phyloP scores from a whole-genome alignment of 2,888 invertebrate species.

The Philonicus albiceps region DNA sequence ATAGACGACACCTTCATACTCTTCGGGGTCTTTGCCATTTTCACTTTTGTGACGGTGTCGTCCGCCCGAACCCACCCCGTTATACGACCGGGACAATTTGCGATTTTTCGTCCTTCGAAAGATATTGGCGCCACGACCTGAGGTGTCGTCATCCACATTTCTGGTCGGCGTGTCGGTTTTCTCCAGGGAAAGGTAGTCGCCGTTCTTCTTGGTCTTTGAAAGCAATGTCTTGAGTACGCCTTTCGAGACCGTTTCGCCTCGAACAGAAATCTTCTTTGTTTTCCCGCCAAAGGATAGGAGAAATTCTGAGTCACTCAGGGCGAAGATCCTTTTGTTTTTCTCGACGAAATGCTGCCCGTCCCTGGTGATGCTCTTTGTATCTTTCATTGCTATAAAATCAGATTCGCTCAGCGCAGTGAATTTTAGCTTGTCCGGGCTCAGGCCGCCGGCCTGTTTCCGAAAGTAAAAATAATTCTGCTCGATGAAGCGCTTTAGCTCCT shows the following conservation, averaged over 20 bases:
- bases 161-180: conserved; percentile 51
- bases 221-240: conserved; percentile 59
- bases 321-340: conserved; percentile 52
- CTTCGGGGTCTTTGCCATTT: conserved; percentile 34
- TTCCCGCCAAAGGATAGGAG: conserved; percentile 55
- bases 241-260: conserved; percentile 54
- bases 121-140: conserved; percentile 49
- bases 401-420: conserved; percentile 61
- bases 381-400: conserved; percentile 60
- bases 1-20: conserved; percentile 50
- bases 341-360: conserved; percentile 24
- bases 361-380: conserved; percentile 2
- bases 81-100: conserved; percentile 62
- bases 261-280: conserved; percentile 50
- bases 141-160: conserved; percentile 22
- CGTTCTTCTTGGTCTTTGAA: conserved; percentile 60
- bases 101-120: conserved; percentile 60
- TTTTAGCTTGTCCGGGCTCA: conserved; percentile 50
- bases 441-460: conserved; percentile 55
- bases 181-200: conserved; percentile 60
- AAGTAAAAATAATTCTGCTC: conserved; percentile 63
- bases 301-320: conserved; percentile 62
- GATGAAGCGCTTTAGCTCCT: conserved; percentile 62
- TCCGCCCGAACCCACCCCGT: conserved; percentile 54
- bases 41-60: conserved; percentile 51